A percentile compares a stretch with the other conserved stretches of the same genome.
These are phyloP conservation scores for Epizoanthus fatuus DNA, from an alignment of 92 coral and sea anemone genomes.

Conservation along the genomic window DNA sequence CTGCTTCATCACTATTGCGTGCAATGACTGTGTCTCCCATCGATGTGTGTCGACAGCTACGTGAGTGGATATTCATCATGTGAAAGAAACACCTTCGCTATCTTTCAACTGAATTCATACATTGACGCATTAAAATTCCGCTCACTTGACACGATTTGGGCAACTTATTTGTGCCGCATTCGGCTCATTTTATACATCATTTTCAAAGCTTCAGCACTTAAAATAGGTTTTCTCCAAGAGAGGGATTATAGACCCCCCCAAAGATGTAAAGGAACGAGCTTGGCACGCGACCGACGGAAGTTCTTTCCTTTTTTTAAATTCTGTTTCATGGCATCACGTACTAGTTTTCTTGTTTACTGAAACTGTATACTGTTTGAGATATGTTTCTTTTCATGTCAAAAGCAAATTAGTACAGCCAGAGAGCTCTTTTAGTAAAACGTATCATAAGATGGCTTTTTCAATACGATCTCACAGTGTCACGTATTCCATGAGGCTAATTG, in stretches of 20 bases:
- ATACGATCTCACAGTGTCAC: background rate
- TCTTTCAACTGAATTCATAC: constrained; percentile 41
- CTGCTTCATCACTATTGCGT: constrained; percentile 23
- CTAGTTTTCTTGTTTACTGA: background rate
- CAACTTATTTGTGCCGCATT: constrained; percentile 20
- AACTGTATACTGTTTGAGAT: background rate
- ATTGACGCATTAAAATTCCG: constrained; percentile 40
- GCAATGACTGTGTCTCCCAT: background rate
- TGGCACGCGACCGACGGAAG: constrained; percentile 47
- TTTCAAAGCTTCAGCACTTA: constrained; percentile 22
- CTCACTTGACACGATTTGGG: constrained; percentile 34
- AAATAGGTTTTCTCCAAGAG: constrained; percentile 24
- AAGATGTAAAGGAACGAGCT: constrained; percentile 22
- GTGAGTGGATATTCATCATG: constrained; percentile 20
- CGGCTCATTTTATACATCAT: constrained; percentile 44
- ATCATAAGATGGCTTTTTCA: constrained; percentile 9
- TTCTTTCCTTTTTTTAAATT: background rate
- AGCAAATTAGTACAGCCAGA: background rate
- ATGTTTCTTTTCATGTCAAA: background rate
- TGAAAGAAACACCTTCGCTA: constrained; percentile 8
- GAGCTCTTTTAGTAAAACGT: constrained; percentile 23
- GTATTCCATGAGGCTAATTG: constrained; percentile 54
- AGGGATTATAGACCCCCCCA: constrained; percentile 48
- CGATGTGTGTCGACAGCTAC: constrained; percentile 11
- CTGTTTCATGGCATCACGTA: constrained; percentile 24